Percentiles rank a stretch among this genome's conserved stretches.
phyloP scores from a whole-genome alignment of 2,797 vertebrate species.

The Pseudomugil tenellus region DNA sequence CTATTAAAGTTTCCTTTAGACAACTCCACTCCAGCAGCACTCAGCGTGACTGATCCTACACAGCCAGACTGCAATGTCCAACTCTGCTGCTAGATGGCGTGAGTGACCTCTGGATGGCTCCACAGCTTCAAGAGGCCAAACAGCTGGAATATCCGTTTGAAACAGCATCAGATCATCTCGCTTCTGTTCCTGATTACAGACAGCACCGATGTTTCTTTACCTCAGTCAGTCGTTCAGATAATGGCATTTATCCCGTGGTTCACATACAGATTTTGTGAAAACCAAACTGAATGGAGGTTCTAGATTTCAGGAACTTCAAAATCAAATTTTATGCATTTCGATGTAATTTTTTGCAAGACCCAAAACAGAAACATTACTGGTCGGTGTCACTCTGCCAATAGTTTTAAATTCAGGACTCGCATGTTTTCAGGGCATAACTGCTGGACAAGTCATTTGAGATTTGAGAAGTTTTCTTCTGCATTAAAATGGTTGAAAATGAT shows the following conservation, averaged over 20 bases:
- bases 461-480: neutral
- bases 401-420: neutral
- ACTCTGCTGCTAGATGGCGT: conserved; percentile 81
- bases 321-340: neutral
- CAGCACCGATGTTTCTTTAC: conserved; percentile 18
- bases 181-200: conserved; percentile 18
- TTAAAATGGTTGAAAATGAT: neutral
- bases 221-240: conserved; percentile 18
- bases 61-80: conserved; percentile 55
- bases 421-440: too few relatives aligned
- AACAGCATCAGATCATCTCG: conserved; percentile 14
- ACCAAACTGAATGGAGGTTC: neutral
- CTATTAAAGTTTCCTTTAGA: neutral
- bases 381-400: neutral
- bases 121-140: conserved; percentile 14
- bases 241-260: conserved; percentile 13
- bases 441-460: too few relatives aligned
- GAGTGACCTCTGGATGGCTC: conserved; percentile 59
- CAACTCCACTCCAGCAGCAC: neutral
- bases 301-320: neutral
- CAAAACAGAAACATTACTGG: too few relatives aligned
- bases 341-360: too few relatives aligned
- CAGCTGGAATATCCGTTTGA: conserved; percentile 20
- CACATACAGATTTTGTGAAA: neutral
- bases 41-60: conserved; percentile 25